Base-by-base conservation (phyloP, 2,113 vertebrate genomes). In the Zosterops pallidus region DNA sequence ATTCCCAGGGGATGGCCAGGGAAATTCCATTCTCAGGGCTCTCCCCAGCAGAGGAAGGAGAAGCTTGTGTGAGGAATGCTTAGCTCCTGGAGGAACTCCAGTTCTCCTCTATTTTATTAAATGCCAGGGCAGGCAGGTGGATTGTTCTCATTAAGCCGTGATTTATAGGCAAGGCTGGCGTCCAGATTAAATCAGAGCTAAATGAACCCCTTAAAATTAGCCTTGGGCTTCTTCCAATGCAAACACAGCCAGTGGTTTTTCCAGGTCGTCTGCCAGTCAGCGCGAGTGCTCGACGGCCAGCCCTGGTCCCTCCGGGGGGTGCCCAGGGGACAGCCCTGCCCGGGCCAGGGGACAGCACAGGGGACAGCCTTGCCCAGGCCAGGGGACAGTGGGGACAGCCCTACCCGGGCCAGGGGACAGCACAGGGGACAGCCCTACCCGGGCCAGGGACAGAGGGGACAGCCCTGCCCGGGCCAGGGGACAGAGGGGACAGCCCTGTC, bases 101-200 rank as follows among this genome's bases (percentile, higher is more conserved):
- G 94, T 68, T 79, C 91, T 72, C 90, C 86, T 87, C 71, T 86
- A 35, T 92, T 92, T 92, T 95, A 92, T 96, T 96, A 97, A 97
- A 96, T 91, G 95, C 95, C 94, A 93, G 96, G 97, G 97, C 96
- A 96, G 96, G 94, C 96, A 97, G 96, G 96, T 97, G 95, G 97
- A 97, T 96, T 96, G 96, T 87, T 96, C 97, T 97, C 97, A 96
- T 97, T 97, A 97, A 90, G 90, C 80, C 37, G 3, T 97, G 96
- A 97, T 97, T 98, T 97, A 98, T 96, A 96, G 92, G 79, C 93
- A 5, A 96, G 81, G 94, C 94, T 92, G 96, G 93, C 63, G 55
- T 96, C 95, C 97, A 97, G 96, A 97, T 97, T 95, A 96, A 96
- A 97, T 96, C 94, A 96, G 93, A 97, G 96, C 96, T 97, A 97